Evolutionary conservation across 2,113 vertebrate species (phyloP).

Genomic region (Hyaena hyaena): DNA sequence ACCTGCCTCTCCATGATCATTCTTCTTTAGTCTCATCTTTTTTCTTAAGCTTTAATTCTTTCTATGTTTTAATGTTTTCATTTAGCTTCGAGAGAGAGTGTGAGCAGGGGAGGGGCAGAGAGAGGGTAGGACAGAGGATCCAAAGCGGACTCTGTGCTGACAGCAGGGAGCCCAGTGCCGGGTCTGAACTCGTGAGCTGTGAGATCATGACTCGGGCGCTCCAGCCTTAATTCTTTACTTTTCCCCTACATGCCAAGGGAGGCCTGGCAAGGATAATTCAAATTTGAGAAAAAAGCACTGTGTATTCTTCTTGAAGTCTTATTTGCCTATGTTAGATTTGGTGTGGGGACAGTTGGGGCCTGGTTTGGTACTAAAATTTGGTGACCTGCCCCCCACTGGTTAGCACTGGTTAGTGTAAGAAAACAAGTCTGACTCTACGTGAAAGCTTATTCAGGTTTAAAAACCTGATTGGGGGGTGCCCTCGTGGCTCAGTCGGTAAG

Average conservation of each 20-base stretch:
- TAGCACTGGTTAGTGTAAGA: background rate
- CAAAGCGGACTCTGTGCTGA: too few relatives aligned
- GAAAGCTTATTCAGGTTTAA: background rate
- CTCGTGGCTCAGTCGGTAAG: too few relatives aligned
- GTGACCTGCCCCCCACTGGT: background rate
- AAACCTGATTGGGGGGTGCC: background rate
- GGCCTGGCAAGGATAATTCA: background rate
- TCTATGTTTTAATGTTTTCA: too few relatives aligned
- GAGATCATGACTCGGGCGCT: too few relatives aligned
- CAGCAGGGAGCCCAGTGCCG: too few relatives aligned
- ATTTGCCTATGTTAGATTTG: background rate
- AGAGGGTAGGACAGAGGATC: too few relatives aligned
- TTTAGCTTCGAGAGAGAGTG: too few relatives aligned
- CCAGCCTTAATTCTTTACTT: background rate
- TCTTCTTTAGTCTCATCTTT: background rate
- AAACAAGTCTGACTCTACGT: background rate
- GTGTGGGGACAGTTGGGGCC: background rate
- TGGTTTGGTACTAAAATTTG: background rate
- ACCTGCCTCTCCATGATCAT: background rate
- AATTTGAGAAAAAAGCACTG: background rate
- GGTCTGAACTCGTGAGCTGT: too few relatives aligned
- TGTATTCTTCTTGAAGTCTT: slow-evolving; percentile 36
- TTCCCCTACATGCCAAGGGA: background rate
- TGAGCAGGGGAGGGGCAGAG: too few relatives aligned
- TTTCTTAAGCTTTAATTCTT: background rate